phyloP scores from a whole-genome alignment of 2,888 invertebrate species.

The Philaethria dido region DNA sequence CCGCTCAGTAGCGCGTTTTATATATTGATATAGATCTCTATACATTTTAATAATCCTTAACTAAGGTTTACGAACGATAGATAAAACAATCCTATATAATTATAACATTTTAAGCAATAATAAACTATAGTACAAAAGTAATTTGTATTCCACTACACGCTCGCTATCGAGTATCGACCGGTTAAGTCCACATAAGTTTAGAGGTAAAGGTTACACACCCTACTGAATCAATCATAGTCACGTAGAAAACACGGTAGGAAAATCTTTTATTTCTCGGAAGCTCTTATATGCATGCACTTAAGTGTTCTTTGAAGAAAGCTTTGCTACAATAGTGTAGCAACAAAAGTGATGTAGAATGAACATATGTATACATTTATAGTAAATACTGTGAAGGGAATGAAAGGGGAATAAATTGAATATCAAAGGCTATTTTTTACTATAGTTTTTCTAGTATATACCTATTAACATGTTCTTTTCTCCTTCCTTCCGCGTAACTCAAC shows the following conservation, averaged over 20 bases:
- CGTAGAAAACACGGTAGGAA: neutral
- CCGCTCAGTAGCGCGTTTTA: no score
- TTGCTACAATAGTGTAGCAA: neutral
- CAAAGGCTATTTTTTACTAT: neutral
- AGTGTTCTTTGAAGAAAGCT: constrained; percentile 6
- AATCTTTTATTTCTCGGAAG: constrained; percentile 16
- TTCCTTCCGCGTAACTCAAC: no score
- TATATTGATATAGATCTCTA: no score
- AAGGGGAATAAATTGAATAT: neutral
- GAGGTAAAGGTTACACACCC: constrained; percentile 6
- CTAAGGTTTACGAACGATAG: no score
- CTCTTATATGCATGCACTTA: constrained; percentile 1
- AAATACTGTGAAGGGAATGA: neutral
- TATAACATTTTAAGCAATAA: no score
- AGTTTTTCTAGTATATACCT: no score
- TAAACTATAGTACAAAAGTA: no score
- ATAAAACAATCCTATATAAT: no score
- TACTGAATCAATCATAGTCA: constrained; percentile 2
- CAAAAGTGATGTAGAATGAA: no score
- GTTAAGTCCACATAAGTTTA: neutral
- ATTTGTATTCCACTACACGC: neutral
- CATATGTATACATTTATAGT: neutral
- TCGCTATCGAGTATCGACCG: neutral
- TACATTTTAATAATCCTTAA: no score
- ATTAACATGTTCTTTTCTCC: no score